phyloP scores from a whole-genome alignment of 2,888 invertebrate species.

The Parthenolecanium corni region DNA sequence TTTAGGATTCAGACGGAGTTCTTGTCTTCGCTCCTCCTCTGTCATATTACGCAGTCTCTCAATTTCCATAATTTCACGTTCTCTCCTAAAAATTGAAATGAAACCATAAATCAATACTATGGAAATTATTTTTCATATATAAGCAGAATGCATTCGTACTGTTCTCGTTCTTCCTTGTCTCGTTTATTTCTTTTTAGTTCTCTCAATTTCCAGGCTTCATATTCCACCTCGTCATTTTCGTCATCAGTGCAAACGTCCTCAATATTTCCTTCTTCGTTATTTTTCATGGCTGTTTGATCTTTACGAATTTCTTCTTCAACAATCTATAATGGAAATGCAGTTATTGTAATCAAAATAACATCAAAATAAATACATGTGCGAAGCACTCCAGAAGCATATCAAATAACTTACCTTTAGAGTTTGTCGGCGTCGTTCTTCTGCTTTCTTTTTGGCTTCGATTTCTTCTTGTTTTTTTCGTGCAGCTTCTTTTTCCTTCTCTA shows the following conservation, averaged over 20 bases:
- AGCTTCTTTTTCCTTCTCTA: constrained; percentile 83
- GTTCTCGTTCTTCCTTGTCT: constrained; percentile 88
- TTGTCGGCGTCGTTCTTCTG: constrained; percentile 77
- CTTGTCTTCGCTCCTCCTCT: constrained; percentile 88
- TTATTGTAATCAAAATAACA: background rate
- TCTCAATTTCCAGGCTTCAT: constrained; percentile 94
- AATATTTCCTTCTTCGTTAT: constrained; percentile 55
- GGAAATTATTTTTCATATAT: background rate
- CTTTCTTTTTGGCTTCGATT: constrained; percentile 66
- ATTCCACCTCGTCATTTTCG: constrained; percentile 91
- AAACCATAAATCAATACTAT: background rate
- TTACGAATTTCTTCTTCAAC: constrained; percentile 81
- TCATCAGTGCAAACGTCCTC: constrained; percentile 86
- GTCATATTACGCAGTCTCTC: constrained; percentile 86
- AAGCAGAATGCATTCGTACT: constrained; percentile 47
- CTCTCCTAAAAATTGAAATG: constrained; percentile 46
- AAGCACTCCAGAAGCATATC: background rate
- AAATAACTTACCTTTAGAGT: constrained; percentile 53
- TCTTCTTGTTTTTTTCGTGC: constrained; percentile 74
- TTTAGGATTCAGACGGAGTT: constrained; percentile 82
- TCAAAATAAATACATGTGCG: background rate
- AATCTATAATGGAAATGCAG: constrained; percentile 46
- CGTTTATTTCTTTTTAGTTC: constrained; percentile 93
- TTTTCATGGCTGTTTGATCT: constrained; percentile 52
- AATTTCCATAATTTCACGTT: constrained; percentile 76